These are phyloP conservation scores for Tapirus terrestris DNA, from an alignment of 2,113 vertebrate genomes.

Conservation along the genomic window DNA sequence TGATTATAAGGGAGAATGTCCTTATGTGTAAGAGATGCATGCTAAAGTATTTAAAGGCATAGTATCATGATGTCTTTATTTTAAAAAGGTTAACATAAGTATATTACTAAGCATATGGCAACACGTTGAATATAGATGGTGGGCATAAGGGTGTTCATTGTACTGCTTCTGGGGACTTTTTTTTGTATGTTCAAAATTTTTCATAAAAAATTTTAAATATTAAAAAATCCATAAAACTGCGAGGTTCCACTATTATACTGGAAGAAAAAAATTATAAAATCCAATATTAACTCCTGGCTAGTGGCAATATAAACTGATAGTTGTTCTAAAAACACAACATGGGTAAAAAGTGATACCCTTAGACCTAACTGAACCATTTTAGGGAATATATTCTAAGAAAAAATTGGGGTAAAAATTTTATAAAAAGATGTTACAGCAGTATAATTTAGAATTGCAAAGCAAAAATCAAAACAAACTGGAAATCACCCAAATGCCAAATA, in stretches of 20 bases:
- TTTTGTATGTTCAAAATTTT: conserved; percentile 36
- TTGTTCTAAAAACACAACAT: conserved; percentile 29
- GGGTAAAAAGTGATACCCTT: conserved; percentile 44
- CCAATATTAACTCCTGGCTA: not conserved
- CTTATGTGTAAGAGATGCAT: not conserved
- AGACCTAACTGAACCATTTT: conserved; percentile 1
- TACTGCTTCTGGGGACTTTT: not conserved
- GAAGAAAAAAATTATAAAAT: conserved; percentile 23
- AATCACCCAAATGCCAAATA: conserved; percentile 48
- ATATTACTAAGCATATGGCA: conserved; percentile 3
- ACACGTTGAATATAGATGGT: not conserved
- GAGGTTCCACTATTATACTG: not conserved
- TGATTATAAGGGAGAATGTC: not conserved
- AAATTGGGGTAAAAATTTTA: not conserved
- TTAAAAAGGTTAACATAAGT: conserved; percentile 40
- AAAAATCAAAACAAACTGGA: conserved; percentile 24
- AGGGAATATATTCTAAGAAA: conserved; percentile 7
- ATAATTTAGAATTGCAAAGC: conserved; percentile 38
- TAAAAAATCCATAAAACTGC: not conserved
- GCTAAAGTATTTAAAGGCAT: conserved; percentile 35
- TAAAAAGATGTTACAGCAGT: not conserved
- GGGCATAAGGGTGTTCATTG: not conserved
- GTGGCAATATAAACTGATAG: not conserved
- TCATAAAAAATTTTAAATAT: conserved; percentile 23
- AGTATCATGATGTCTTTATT: conserved; percentile 4